phyloP scores from a whole-genome alignment of 2,113 vertebrate genomes.

The Rhodinocichla rosea region DNA sequence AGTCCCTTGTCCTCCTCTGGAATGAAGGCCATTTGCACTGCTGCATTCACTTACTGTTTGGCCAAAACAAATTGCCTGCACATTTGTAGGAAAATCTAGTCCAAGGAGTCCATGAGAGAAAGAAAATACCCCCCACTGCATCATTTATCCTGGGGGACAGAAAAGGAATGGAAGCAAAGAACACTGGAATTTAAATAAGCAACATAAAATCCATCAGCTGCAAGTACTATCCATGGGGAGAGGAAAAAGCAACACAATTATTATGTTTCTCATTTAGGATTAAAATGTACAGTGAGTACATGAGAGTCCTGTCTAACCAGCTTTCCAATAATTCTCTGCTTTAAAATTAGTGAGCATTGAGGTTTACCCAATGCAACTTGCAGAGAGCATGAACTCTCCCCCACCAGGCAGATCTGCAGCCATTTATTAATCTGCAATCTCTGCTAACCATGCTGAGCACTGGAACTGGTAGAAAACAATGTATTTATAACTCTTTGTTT shows the following conservation, averaged over 20 bases:
- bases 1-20: background rate
- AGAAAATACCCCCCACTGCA: background rate
- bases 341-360: background rate
- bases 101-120: background rate
- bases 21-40: background rate
- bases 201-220: background rate
- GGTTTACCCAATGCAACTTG: background rate
- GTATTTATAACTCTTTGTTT: conserved; percentile 6
- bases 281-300: conserved; percentile 2
- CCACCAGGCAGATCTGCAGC: background rate
- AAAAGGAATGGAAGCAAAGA: background rate
- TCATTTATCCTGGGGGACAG: background rate
- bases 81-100: conserved; percentile 8
- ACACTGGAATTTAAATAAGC: background rate
- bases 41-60: background rate
- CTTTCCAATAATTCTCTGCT: background rate
- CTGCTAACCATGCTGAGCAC: background rate
- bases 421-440: conserved; percentile 8
- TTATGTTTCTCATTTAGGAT: background rate
- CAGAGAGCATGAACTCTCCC: background rate
- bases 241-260: background rate
- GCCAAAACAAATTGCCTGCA: background rate
- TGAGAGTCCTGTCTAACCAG: background rate
- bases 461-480: background rate
- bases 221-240: background rate